Evolutionary conservation across 2,888 invertebrate species (phyloP), one percentile per base, ranked within the genome.

Genomic region (Dilophus febrilis): DNA sequence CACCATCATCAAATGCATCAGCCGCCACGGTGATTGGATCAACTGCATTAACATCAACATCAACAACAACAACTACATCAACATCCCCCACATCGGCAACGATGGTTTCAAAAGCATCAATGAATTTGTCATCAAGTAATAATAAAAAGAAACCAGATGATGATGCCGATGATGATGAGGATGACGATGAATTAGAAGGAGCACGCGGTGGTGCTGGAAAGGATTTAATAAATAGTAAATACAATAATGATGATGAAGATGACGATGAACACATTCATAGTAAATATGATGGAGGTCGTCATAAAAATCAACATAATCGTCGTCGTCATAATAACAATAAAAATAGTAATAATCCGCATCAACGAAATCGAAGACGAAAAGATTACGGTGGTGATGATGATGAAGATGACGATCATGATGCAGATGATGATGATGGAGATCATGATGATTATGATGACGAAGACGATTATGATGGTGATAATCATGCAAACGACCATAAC

Each of bases 401-500:
- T 8, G 17, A 11, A 7, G 22, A 39, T 26, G 26, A 22, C 3
- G 18, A 18, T 28, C 14, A 35, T 7, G 35, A 40, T 14, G 27
- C n/a, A 11, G 28, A 17, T 8, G 35, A 35, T n/a, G 35, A 38
- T 13, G 17, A 38, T 18, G 28, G 19, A 55, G 14, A 53, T 52
- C 12, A 46, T 12, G 55, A 53, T 41, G 55, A 55, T 31, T 31
- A 40, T 19, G 46, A 45, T 5, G 49, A 52, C 17, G 27, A 27
- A 3, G 18, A 17, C 10, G 29, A 37, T 28, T 19, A 36, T 13
- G 35, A 40, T 11, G 41, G 41, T 31, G 35, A 41, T 19, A n/a
- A n/a, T n/a, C n/a, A n/a, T n/a, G n/a, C n/a, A n/a, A n/a, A n/a
- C n/a, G 30, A 39, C 22, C 28, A 37, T 13, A 38, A 40, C 8